Evolutionary conservation across 2,888 invertebrate genomes (phyloP), one percentile per base, ranked within the genome.

Genomic region (Eupithecia tripunctaria): DNA sequence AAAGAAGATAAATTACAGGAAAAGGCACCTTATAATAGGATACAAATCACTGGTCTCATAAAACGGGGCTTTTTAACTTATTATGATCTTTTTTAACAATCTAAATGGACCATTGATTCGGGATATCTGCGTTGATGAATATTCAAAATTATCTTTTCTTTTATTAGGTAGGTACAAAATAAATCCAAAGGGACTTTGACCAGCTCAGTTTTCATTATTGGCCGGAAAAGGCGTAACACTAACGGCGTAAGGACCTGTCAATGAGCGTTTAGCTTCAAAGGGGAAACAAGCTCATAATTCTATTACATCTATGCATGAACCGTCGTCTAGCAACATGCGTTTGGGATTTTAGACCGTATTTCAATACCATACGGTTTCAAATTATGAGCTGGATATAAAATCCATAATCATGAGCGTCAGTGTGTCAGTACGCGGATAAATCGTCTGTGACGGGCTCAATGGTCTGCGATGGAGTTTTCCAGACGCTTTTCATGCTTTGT

Each of bases 391-490:
- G 15, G 32, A 29, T 29, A 32, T n/a, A 47, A 70, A 6, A 60
- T 73, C 43, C 78, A 79, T 82, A 81, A 76, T 76, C 63, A 78
- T 81, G 79, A 81, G 74, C 69, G 68, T 68, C 68, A 68, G 67
- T 74, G 60, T 71, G 72, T 74, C 71, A 75, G 70, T 72, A 47
- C 43, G 68, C 74, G 63, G 76, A 67, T 74, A 76, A 75, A 75
- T 79, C 62, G 70, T 67, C 72, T 68, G 68, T 78, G 78, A 78
- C 77, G 75, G 59, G 72, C 73, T 76, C 79, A 80, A 79, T 80
- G 78, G 74, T 74, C 72, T 72, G 78, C 69, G 73, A 78, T 71
- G 74, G 60, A 77, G 70, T 76, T 77, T 74, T 73, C 76, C 70
- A 74, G 77, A 75, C 68, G 72, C 59, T 68, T 75, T 72, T 68